Evolutionary conservation across 1,140 invertebrate genomes (phyloP), one percentile per base, ranked within the genome.

Genomic region (Bombus consobrinus): DNA sequence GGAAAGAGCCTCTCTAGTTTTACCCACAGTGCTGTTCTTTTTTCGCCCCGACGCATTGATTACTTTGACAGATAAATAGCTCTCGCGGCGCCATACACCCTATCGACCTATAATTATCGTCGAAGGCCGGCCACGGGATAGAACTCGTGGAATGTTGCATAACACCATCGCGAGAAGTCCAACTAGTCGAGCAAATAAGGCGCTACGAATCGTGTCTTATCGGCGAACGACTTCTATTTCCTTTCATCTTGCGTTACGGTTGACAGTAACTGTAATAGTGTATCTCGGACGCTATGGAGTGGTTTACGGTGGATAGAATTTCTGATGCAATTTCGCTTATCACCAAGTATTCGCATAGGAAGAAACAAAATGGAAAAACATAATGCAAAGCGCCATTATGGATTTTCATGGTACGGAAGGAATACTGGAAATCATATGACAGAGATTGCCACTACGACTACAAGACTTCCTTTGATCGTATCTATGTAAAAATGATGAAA

Each of bases 41-140:
- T 86, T 76, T 69, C 32, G 34, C 22, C 3, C 32, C 34, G 13
- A 32, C 62, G 32, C 79, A 86, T 71, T 76, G 84, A 86, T 86
- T 86, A 82, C 37, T 76, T 76, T 82, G 85, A 86, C 85, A 82
- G 32, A 72, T 59, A 82, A 86, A 86, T 82, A 59, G 59, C 64
- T 32, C 64, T 59, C 43, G 47, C 37, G 84, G 79, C 84, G 79
- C 79, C 84, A 41, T 41, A 22, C 47, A 39, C 22, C 25, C 72
- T 34, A 62, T 68, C 80, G 32, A 39, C 71, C 72, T 82, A 41
- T 71, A 86, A 86, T 86, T 86, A 86, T 75, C 64, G 53, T 2
- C 68, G 69, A 71, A 84, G 41, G 69, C 57, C 39, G 37, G 15
- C 43, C 2, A 15, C 2, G n/a, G 57, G 68, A 74, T 37, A 69